phyloP scores from a whole-genome alignment of 2,888 invertebrate species.

The Brachyopa scutellaris region DNA sequence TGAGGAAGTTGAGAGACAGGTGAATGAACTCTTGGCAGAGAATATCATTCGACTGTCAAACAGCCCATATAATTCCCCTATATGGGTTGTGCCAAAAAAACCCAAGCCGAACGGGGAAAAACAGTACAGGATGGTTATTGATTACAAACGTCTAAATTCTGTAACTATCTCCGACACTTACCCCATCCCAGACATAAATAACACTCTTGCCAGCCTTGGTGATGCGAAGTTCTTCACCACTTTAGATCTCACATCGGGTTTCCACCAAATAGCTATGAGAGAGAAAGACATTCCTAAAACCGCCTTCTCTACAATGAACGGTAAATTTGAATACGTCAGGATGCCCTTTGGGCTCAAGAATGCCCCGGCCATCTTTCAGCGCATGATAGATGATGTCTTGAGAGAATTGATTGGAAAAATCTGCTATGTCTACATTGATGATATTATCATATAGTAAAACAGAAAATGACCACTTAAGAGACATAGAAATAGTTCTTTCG shows the following conservation, averaged over 20 bases:
- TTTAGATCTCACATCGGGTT: conserved; percentile 71
- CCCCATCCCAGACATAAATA: conserved; percentile 66
- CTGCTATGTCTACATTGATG: conserved; percentile 61
- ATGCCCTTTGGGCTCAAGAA: conserved; percentile 46
- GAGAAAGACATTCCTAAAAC: conserved; percentile 66
- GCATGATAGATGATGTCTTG: conserved; percentile 72
- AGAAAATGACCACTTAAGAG: conserved; percentile 36
- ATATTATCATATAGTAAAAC: conserved; percentile 28
- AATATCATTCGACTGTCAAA: conserved; percentile 75
- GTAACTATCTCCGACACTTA: conserved; percentile 70
- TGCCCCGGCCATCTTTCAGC: conserved; percentile 64
- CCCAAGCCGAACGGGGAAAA: conserved; percentile 58
- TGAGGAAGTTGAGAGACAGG: conserved; percentile 76
- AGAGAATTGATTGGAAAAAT: conserved; percentile 49
- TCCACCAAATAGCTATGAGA: conserved; percentile 73
- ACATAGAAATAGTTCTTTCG: conserved; percentile 45
- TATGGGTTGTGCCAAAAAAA: conserved; percentile 74
- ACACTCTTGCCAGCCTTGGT: conserved; percentile 68
- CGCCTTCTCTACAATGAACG: conserved; percentile 69
- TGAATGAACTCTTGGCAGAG: conserved; percentile 75
- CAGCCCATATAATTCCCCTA: conserved; percentile 74
- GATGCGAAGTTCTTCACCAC: conserved; percentile 71
- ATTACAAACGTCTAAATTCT: conserved; percentile 71
- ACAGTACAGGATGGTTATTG: conserved; percentile 70
- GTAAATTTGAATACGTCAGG: conserved; percentile 47